phyloP scores from a whole-genome alignment of 30 jellyfish, hydroid and myxozoan species.

The Sanderia malayensis region DNA sequence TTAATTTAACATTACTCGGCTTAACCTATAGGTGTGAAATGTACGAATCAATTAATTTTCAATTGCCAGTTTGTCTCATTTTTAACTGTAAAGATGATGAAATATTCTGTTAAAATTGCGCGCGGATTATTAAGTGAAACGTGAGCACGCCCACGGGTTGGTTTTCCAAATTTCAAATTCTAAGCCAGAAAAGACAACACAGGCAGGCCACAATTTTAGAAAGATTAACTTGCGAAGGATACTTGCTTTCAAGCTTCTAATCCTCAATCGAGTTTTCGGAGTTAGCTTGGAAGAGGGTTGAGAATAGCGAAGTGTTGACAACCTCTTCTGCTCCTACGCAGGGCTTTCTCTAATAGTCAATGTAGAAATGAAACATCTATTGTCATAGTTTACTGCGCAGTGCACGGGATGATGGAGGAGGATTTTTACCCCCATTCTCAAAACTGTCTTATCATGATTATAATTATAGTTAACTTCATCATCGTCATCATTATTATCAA shows the following conservation, averaged over 20 bases:
- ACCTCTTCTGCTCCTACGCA: too few species aligned
- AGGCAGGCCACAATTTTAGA: background rate
- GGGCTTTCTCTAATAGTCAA: too few species aligned
- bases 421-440: too few species aligned
- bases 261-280: background rate
- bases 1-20: background rate
- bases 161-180: background rate
- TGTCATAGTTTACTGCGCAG: too few species aligned
- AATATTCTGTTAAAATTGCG: background rate
- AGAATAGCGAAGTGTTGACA: background rate
- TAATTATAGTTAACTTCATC: too few species aligned
- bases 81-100: background rate
- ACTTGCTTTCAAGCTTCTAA: background rate
- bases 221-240: background rate
- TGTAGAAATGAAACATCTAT: too few species aligned
- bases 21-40: slow-evolving; percentile 15
- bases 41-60: slow-evolving; percentile 1
- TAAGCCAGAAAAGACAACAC: background rate
- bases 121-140: background rate
- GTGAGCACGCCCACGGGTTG: slow-evolving; percentile 6
- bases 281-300: background rate
- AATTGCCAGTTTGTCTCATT: slow-evolving; percentile 1
- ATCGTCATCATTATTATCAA: too few species aligned
- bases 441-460: too few species aligned
- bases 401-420: too few species aligned